A percentile compares a stretch with the other conserved stretches of the same genome.
Evolutionary conservation across 2,797 vertebrate genomes (phyloP).

Genomic region (Cetoscarus ocellatus): DNA sequence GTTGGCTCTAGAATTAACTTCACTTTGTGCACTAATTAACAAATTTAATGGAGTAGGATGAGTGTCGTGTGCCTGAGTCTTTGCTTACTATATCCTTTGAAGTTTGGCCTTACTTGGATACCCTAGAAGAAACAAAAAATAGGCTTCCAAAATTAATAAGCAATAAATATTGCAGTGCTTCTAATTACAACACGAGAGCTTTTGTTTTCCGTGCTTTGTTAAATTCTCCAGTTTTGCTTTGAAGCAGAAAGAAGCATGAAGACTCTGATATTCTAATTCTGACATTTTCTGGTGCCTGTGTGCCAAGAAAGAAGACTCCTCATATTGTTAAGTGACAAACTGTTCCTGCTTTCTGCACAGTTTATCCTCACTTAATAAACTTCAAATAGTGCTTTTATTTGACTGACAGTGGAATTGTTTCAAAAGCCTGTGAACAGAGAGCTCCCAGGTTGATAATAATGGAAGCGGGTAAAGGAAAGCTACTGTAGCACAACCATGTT

Average conservation of each 20-base stretch:
- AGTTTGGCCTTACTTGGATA: constrained; percentile 46
- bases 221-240: constrained; percentile 58
- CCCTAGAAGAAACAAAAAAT: constrained; percentile 50
- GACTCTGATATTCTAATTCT: constrained; percentile 70
- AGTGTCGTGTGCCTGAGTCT: constrained; percentile 50
- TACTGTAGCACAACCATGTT: constrained; percentile 7
- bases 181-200: constrained; percentile 59
- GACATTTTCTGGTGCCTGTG: constrained; percentile 57
- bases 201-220: constrained; percentile 55
- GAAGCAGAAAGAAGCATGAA: constrained; percentile 49
- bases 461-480: constrained; percentile 10
- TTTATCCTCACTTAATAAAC: constrained; percentile 58
- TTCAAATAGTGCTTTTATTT: constrained; percentile 43
- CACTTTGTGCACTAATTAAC: constrained; percentile 71
- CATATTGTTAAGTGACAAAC: constrained; percentile 49
- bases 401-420: constrained; percentile 48
- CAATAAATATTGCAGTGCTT: constrained; percentile 55
- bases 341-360: constrained; percentile 32
- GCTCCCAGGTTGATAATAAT: constrained; percentile 46
- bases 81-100: constrained; percentile 56
- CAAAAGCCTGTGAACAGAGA: constrained; percentile 25
- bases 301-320: constrained; percentile 39
- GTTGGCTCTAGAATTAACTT: constrained; percentile 64
- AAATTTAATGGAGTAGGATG: constrained; percentile 58
- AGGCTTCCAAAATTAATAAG: constrained; percentile 62